Base-by-base conservation (phyloP, 1,140 invertebrate genomes). In the Drosophila dunni region DNA sequence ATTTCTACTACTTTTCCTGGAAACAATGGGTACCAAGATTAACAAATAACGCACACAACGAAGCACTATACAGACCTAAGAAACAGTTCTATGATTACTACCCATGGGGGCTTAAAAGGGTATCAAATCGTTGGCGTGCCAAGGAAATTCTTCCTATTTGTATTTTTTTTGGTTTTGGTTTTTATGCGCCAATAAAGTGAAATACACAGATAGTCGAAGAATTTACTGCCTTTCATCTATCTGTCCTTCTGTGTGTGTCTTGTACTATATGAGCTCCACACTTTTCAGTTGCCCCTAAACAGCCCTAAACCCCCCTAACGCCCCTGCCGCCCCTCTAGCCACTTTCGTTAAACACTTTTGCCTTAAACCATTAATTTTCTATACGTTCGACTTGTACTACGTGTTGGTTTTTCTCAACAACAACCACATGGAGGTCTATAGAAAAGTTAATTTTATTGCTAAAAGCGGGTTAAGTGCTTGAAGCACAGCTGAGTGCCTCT, bases 361-460 rank as follows among this genome's bases (percentile, higher is more conserved):
- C 86, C 90, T 91, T 91, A 91, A 91, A 91, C 90, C 90, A 91
- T 91, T 91, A 91, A 91, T 91, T 91, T 91, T 72, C 84, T 89
- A 89, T 89, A 89, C 74, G 84, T 74, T 83, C 79, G 75, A 76
- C 78, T 75, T 67, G 82, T 81, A 86, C 82, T 81, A 86, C 82
- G 75, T 85, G 81, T 63, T 85, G 68, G 60, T 54, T 29, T 54
- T 29, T 13, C 15, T 17, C 42, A 51, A 11, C 66, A 46, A 50
- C 29, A 20, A 34, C 62, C 24, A 29, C 24, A 29, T 29, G 24
- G 48, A 53, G 45, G 51, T 82, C 83, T 72, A 83, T 77, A 62
- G 61, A 73, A 72, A 70, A 91, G 70, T 91, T 91, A 91, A 91
- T 91, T 91, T 91, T 91, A 91, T 91, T 91, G 90, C 90, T 90